These are phyloP conservation scores for Tauraco erythrolophus DNA, from an alignment of 2,113 vertebrate species.

Conservation along the genomic window DNA sequence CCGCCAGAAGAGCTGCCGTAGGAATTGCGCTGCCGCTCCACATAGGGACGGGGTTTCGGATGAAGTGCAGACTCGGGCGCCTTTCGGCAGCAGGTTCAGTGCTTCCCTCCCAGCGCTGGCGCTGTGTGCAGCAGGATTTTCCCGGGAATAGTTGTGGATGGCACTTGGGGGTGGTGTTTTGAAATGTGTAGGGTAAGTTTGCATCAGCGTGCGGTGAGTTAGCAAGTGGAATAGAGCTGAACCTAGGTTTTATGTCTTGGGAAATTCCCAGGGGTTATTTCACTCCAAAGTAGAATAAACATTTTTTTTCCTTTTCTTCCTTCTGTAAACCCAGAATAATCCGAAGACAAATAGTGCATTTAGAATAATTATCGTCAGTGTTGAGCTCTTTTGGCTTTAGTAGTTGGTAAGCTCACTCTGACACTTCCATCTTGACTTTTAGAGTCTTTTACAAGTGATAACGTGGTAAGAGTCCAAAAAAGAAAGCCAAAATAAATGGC, in stretches of 20 bases:
- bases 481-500: not conserved
- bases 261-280: constrained; percentile 13
- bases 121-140: constrained; percentile 19
- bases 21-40: constrained; percentile 23
- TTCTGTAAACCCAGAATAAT: not conserved
- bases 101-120: constrained; percentile 13
- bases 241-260: not conserved
- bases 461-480: not conserved
- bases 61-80: constrained; percentile 36
- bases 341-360: not conserved
- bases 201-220: not conserved
- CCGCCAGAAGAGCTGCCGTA: constrained; percentile 45
- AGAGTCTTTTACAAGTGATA: not conserved
- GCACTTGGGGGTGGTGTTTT: constrained; percentile 7
- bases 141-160: constrained; percentile 30
- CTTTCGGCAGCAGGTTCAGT: constrained; percentile 15
- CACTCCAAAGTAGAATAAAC: not conserved
- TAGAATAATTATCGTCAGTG: not conserved
- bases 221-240: not conserved
- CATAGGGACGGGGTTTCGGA: constrained; percentile 39
- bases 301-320: fast-evolving
- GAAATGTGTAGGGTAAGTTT: constrained; percentile 6
- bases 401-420: not conserved
- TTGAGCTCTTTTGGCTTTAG: not conserved
- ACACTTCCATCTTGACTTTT: not conserved